Evolutionary conservation across 2,113 vertebrate genomes (phyloP).

Genomic region (Gavialis gangeticus): DNA sequence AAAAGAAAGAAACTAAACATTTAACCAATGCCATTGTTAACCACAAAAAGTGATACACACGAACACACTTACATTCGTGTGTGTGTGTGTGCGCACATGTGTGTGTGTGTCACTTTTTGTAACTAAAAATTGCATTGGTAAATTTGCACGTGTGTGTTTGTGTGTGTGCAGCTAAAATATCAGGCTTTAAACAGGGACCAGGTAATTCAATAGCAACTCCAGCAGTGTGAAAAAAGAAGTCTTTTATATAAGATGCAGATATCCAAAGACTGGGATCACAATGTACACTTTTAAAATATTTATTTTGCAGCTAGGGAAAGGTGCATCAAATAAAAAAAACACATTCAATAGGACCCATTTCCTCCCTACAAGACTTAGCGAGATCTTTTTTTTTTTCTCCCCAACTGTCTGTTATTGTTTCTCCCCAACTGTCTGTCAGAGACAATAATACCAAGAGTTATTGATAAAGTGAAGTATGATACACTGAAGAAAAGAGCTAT

Average conservation of each 20-base stretch:
- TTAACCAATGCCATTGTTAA: conserved; percentile 5
- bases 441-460: conserved; percentile 38
- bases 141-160: too few relatives aligned
- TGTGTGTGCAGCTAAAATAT: not conserved
- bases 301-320: conserved; percentile 52
- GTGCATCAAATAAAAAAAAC: conserved; percentile 52
- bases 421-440: too few relatives aligned
- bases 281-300: conserved; percentile 58
- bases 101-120: too few relatives aligned
- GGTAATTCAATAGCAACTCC: conserved; percentile 36
- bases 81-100: too few relatives aligned
- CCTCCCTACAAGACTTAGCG: conserved; percentile 2
- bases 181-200: conserved; percentile 30
- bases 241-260: not conserved
- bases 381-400: not conserved
- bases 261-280: not conserved
- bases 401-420: conserved; percentile 58
- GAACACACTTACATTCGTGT: not conserved
- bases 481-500: conserved; percentile 3
- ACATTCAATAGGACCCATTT: conserved; percentile 29
- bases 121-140: too few relatives aligned
- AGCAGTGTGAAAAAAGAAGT: not conserved
- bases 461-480: conserved; percentile 34
- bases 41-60: not conserved
- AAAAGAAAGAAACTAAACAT: conserved; percentile 23